phyloP scores from a whole-genome alignment of 2,888 invertebrate genomes.

The Machimus atricapillus region DNA sequence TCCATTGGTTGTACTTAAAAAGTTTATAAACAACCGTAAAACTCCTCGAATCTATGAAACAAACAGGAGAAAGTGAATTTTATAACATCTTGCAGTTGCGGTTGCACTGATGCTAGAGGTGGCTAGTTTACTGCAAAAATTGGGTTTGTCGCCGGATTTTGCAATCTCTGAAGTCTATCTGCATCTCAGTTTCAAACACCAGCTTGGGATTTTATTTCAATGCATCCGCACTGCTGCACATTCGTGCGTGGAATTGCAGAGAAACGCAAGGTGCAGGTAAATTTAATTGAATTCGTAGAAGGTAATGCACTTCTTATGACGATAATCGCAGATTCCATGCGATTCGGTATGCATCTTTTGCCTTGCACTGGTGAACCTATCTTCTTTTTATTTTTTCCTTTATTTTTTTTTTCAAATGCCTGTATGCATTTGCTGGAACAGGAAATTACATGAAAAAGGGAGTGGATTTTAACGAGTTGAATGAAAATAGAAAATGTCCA shows the following conservation, averaged over 20 bases:
- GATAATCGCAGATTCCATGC: neutral
- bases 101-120: neutral
- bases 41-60: neutral
- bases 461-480: neutral
- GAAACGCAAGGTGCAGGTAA: neutral
- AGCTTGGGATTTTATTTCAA: neutral
- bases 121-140: neutral
- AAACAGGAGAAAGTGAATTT: slow-evolving; percentile 28
- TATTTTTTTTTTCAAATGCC: neutral
- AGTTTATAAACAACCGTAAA: slow-evolving; percentile 7
- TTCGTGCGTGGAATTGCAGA: neutral
- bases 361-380: neutral
- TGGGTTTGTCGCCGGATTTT: neutral
- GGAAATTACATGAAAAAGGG: neutral
- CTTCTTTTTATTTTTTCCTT: neutral
- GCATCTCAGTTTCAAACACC: neutral
- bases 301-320: neutral
- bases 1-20: neutral
- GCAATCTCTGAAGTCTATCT: neutral
- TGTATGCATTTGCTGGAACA: neutral
- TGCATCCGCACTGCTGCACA: neutral
- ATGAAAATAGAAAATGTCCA: neutral
- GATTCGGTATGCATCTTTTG: neutral
- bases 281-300: neutral
- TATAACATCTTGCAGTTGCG: slow-evolving; percentile 14